A percentile compares a stretch with the other conserved stretches of the same genome.
Evolutionary conservation across 2,797 vertebrate species (phyloP).

Genomic region (Halcyon smyrnensis): DNA sequence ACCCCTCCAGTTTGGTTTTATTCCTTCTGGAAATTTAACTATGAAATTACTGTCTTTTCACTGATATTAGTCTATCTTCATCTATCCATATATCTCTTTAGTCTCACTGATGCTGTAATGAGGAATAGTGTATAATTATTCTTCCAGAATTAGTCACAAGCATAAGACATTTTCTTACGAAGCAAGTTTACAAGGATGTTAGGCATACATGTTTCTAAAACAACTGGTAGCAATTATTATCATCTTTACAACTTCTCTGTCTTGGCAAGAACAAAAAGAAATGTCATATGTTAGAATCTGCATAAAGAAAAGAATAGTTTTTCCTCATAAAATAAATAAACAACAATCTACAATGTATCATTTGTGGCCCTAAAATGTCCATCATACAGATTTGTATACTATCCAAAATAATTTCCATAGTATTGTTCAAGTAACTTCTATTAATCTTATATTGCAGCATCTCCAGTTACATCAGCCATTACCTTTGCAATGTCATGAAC

Average conservation of each 20-base stretch:
- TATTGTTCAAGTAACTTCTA: background rate
- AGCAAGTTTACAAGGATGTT: background rate
- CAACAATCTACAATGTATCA: background rate
- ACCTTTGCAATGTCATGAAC: background rate
- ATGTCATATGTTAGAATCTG: background rate
- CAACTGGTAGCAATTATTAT: background rate
- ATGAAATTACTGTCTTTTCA: background rate
- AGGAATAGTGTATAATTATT: background rate
- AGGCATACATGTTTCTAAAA: background rate
- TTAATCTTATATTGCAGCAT: background rate
- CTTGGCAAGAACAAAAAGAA: background rate
- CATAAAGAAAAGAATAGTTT: background rate
- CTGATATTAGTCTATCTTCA: background rate
- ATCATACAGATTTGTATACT: background rate
- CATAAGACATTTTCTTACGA: background rate
- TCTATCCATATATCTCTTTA: background rate
- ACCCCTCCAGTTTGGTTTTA: background rate
- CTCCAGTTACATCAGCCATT: background rate
- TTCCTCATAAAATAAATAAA: background rate
- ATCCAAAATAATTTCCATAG: background rate
- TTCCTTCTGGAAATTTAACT: background rate
- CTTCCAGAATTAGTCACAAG: background rate
- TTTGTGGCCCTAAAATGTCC: background rate
- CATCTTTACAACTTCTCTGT: background rate
- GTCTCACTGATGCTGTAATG: background rate